These are phyloP conservation scores for Campylorhamphus procurvoides DNA, from an alignment of 2,113 vertebrate genomes.

Conservation along the genomic window DNA sequence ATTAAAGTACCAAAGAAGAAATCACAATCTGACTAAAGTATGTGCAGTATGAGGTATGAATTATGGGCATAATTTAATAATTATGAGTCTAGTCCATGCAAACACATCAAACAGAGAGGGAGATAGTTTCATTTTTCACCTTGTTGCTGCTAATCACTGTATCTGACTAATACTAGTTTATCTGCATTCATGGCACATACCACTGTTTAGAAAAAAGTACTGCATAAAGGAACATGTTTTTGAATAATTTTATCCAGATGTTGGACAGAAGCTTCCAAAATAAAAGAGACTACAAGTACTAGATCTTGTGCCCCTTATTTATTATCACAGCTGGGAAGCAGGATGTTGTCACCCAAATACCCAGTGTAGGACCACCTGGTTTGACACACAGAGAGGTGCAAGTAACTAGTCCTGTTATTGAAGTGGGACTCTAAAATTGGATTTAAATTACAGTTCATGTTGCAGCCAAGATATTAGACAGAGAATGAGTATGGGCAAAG, in stretches of 20 bases:
- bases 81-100: not conserved
- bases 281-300: not conserved
- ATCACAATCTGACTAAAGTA: not conserved
- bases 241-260: slow-evolving; percentile 33
- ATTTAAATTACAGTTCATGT: not conserved
- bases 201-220: slow-evolving; percentile 7
- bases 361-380: not conserved
- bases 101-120: not conserved
- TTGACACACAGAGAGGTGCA: not conserved
- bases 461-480: not conserved
- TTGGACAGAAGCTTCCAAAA: not conserved
- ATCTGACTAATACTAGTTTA: not conserved
- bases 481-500: not conserved
- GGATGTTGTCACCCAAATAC: not conserved
- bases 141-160: not conserved
- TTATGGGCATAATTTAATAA: not conserved
- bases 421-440: not conserved
- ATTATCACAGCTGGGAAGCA: slow-evolving; percentile 39
- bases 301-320: slow-evolving; percentile 24
- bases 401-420: not conserved
- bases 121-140: not conserved
- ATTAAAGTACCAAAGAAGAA: not conserved
- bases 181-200: not conserved
- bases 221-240: not conserved
- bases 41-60: not conserved